Evolutionary conservation across 2,113 vertebrate species (phyloP).

Genomic region (Oophaga pumilio): DNA sequence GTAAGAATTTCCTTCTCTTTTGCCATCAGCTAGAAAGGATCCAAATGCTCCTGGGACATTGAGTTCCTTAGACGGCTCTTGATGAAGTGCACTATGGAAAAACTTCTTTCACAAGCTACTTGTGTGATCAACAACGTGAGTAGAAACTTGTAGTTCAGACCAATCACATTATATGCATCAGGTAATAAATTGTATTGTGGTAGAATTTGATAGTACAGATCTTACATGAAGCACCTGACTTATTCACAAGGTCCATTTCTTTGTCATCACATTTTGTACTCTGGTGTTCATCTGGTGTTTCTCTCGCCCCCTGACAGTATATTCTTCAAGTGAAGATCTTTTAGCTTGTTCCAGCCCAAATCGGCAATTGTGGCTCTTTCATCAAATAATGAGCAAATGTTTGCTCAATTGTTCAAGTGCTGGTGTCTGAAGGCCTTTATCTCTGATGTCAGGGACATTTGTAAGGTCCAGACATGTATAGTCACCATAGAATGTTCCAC

Average conservation of each 20-base stretch:
- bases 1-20: not conserved
- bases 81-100: not conserved
- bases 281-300: not conserved
- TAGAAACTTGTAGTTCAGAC: not conserved
- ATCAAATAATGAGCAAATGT: not conserved
- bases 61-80: not conserved
- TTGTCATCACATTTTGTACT: no score
- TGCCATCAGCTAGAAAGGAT: not conserved
- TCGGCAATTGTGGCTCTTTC: not conserved
- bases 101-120: conserved; percentile 16
- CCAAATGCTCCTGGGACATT: not conserved
- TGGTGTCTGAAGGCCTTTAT: no score
- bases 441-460: no score
- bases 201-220: conserved; percentile 15
- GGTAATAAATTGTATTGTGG: not conserved
- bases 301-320: not conserved
- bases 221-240: not conserved
- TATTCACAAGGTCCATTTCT: not conserved
- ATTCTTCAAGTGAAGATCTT: not conserved
- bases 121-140: not conserved
- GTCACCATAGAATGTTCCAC: no score
- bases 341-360: not conserved
- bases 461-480: no score
- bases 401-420: not conserved
- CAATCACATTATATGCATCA: not conserved